phyloP scores from a whole-genome alignment of 2,888 invertebrate species.

The Maniola hyperantus region DNA sequence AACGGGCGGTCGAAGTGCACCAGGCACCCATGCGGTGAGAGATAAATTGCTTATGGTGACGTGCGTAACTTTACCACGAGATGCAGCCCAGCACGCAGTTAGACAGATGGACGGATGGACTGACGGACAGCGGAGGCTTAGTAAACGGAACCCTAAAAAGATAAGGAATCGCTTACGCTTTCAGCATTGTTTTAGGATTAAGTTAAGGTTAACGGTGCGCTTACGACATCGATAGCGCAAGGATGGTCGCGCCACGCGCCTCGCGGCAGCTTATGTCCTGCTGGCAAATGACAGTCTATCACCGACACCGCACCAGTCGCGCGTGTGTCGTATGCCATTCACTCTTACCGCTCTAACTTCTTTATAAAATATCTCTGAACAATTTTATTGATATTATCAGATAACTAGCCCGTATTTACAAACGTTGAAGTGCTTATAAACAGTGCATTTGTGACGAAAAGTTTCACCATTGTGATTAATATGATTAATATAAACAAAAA shows the following conservation, averaged over 20 bases:
- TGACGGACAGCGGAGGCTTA: no score
- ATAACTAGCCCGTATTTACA: slow-evolving; percentile 37
- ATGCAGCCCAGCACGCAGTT: no score
- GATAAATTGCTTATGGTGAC: no score
- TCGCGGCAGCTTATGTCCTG: slow-evolving; percentile 37
- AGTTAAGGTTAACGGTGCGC: slow-evolving; percentile 52
- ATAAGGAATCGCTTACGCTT: slow-evolving; percentile 15
- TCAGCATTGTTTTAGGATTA: slow-evolving; percentile 31
- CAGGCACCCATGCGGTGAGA: no score
- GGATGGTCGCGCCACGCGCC: no score
- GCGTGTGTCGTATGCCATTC: slow-evolving; percentile 46
- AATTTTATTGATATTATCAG: slow-evolving; percentile 15
- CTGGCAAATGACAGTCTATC: slow-evolving; percentile 53
- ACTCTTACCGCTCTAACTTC: slow-evolving; percentile 16
- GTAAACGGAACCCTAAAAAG: no score
- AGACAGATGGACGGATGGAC: no score
- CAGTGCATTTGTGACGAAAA: slow-evolving; percentile 35
- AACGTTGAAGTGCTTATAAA: slow-evolving; percentile 42
- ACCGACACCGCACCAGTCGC: slow-evolving; percentile 52
- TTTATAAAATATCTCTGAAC: slow-evolving; percentile 24
- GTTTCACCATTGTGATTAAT: slow-evolving; percentile 28
- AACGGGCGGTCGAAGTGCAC: no score
- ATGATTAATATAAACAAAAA: slow-evolving; percentile 34
- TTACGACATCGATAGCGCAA: slow-evolving; percentile 65
- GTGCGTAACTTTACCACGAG: no score